Conservation (phyloP, 2,888 invertebrate genomes). For the Alloplasta piceator region DNA sequence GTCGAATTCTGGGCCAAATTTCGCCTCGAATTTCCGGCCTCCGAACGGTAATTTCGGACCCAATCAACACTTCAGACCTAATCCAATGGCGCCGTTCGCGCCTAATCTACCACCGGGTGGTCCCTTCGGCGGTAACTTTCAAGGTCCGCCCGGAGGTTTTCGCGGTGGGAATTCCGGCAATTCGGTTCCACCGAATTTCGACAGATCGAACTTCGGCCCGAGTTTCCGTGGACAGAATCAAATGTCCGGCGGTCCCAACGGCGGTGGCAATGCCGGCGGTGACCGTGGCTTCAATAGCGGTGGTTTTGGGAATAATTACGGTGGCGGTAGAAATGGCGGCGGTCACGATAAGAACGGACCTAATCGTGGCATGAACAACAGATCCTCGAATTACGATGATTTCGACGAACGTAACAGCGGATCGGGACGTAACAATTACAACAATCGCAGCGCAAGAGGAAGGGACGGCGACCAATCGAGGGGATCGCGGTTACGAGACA, state of each 20-base stretch:
- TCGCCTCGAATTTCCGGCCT: slow-evolving; percentile 73
- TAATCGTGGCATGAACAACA: slow-evolving; percentile 74
- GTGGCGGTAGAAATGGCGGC: slow-evolving; percentile 57
- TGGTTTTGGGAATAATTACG: slow-evolving; percentile 69
- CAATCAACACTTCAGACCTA: slow-evolving; percentile 78
- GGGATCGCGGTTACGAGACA: slow-evolving; percentile 75
- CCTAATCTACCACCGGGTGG: slow-evolving; percentile 70
- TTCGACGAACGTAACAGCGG: slow-evolving; percentile 73
- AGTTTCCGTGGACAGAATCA: slow-evolving; percentile 76
- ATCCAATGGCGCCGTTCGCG: slow-evolving; percentile 76
- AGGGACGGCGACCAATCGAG: slow-evolving; percentile 75
- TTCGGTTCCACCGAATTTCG: slow-evolving; percentile 76
- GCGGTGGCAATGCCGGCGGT: slow-evolving; percentile 47
- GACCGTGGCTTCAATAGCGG: slow-evolving; percentile 61
- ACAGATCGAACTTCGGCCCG: slow-evolving; percentile 76
- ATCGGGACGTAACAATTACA: slow-evolving; percentile 72
- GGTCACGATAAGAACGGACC: slow-evolving; percentile 74
- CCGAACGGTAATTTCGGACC: slow-evolving; percentile 79
- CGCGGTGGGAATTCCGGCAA: slow-evolving; percentile 75
- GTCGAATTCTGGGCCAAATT: slow-evolving; percentile 73
- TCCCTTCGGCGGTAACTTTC: slow-evolving; percentile 75
- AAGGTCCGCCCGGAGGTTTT: slow-evolving; percentile 76
- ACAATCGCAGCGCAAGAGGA: slow-evolving; percentile 76
- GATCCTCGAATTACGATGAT: slow-evolving; percentile 73
- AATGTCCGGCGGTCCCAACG: slow-evolving; percentile 68